Base-by-base conservation (phyloP, 2,113 vertebrate species). In the Nycticebus coucang region DNA sequence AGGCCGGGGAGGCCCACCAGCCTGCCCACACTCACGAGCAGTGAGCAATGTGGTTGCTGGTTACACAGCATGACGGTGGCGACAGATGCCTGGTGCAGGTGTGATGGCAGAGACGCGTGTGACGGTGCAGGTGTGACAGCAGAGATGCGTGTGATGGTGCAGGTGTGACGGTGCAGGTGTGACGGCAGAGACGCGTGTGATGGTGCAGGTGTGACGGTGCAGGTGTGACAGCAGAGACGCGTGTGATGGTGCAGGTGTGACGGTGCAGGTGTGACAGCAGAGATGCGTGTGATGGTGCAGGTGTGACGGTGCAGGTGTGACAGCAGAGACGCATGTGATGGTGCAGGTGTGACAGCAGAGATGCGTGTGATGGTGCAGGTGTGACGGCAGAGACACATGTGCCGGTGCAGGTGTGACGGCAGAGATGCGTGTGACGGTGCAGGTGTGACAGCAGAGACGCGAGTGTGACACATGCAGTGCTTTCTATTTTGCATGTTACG, bases 31-130 rank as follows among this genome's bases (percentile, higher is more conserved):
- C 30, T 26, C 91, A 1, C 0, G 6, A 9, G 28, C 45, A 45
- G 37, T 18, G 30, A 19, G 0, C 9, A 2, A 11, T 1, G 17
- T 2, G 72, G 30, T 0, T 13, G 33, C 4, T 24, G 22, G 33
- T 35, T 17, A 35, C 0, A 0, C 50, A 5, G 84, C 72, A 7
- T 6, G 1, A 26, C 1, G 1, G 13, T 2, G 8, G 60, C 11
- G 4, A n/a, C 0, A 2, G 6, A 1, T 0, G 0, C 8, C 41
- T 9, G 7, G 18, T 0, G 0, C 59, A 15, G 7, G 9, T 0
- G 7, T 9, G 66, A 7, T 0, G 45, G 5, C 10, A 0, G 11
- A 7, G 1, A 7, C 10, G 5, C 0, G 3, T 0, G 9, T 10
- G 59, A 8, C 0, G 45, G 4, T 12, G 0, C 13, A 9, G 2